Evolutionary conservation across 2,797 vertebrate genomes (phyloP), one percentile per base, ranked within the genome.

Genomic region (Paratrypauchen microcephalus): DNA sequence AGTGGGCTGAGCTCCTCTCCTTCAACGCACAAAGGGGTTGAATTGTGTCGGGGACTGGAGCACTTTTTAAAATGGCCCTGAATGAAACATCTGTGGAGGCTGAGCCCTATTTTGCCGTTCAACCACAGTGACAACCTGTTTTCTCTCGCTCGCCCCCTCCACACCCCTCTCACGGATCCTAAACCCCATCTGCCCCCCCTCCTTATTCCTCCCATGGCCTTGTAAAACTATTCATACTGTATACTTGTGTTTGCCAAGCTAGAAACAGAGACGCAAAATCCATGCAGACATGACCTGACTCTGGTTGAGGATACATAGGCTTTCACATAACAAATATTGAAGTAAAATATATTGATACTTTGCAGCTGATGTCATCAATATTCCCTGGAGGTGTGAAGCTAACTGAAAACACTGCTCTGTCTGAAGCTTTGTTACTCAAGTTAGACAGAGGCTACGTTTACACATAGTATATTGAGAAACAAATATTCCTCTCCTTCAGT

Each of bases 81-180:
- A 93, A 93, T 92, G 89, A 90, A 93, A 94, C 93, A 94, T 93
- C 93, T 94, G 93, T 93, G 93, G 90, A 91, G 91, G 89, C 91
- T 84, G 87, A 90, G 88, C 88, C 87, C 77, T 89, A 88, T 90
- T 92, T 89, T 91, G 87, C 89, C 91, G 89, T 91, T 91, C 84
- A 88, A 88, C 86, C 86, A 87, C 88, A 92, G 87, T 89, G 83
- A 87, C 90, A 92, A 92, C 89, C 90, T 92, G 89, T 91, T 90
- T 91, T 92, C 88, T 86, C 79, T 81, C 79, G 80, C 82, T 77
- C 80, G 62, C 61, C 68, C 56, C 45, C 39, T 19, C 56, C 48
- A 23, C 19, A 24, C 62, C 45, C 45, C 7, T 28, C 39, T 63
- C 24, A 60, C 16, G 55, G 56, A 47, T 50, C 63, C 28, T 59